These are phyloP conservation scores for Drosophila hydei DNA, from an alignment of 1,140 invertebrate species.

Conservation along the genomic window DNA sequence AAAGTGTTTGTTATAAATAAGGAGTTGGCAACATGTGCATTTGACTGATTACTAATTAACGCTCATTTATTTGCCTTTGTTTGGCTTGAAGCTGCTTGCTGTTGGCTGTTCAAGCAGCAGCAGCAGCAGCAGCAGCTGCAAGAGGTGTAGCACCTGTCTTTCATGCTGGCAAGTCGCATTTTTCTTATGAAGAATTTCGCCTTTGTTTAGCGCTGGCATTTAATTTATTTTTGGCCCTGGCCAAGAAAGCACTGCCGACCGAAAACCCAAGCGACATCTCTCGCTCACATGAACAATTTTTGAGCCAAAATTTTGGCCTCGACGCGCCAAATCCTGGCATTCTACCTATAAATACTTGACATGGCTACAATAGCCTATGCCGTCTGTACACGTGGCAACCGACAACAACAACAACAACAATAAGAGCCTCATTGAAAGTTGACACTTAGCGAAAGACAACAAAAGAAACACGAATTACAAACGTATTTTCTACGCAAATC, in stretches of 20 bases:
- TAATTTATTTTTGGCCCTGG: slow-evolving; percentile 67
- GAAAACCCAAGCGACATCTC: slow-evolving; percentile 4
- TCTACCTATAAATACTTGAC: slow-evolving; percentile 79
- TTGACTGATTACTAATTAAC: slow-evolving; percentile 74
- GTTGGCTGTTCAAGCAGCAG: not conserved
- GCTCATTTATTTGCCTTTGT: slow-evolving; percentile 60
- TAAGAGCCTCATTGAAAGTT: not conserved
- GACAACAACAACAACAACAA: slow-evolving; percentile 2
- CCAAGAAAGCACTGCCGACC: slow-evolving; percentile 27
- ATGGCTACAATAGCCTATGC: slow-evolving; percentile 64
- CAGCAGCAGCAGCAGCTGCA: slow-evolving; percentile 4
- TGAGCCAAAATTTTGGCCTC: slow-evolving; percentile 43
- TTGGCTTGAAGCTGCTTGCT: slow-evolving; percentile 32
- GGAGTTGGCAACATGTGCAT: slow-evolving; percentile 52
- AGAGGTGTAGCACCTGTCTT: slow-evolving; percentile 25
- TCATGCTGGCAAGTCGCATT: slow-evolving; percentile 26
- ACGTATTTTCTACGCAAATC: not conserved
- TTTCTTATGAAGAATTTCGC: slow-evolving; percentile 58
- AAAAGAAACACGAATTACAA: not conserved
- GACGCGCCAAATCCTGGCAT: slow-evolving; percentile 65
- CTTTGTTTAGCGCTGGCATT: slow-evolving; percentile 70
- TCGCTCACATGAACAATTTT: slow-evolving; percentile 55
- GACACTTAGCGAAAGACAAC: not conserved
- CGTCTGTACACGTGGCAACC: slow-evolving; percentile 46
- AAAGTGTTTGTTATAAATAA: slow-evolving; percentile 6